Base-by-base conservation (phyloP, 2,888 invertebrate species). In the Fissipunctia ypsillon region DNA sequence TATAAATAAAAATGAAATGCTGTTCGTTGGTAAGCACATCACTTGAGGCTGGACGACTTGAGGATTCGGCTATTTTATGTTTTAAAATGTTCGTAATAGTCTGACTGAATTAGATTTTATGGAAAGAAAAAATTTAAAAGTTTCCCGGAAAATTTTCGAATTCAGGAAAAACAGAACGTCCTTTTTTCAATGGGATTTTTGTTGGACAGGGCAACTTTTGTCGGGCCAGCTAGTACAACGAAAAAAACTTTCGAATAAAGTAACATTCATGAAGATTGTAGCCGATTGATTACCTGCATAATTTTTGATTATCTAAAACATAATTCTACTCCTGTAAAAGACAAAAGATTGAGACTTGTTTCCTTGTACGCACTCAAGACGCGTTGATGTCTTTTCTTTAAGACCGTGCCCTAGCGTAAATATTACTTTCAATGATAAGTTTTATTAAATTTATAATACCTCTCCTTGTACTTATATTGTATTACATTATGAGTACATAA, bases 381-480 rank as follows among this genome's bases (percentile, higher is more conserved):
- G 92, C 92, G 92, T 93, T 91, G 92, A 93, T 87, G 92, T 93
- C 92, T 93, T 93, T 92, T 89, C 77, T 86, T 87, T 73, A 81
- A 80, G 69, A 74, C 60, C 76, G 69, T 74, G 83, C 69, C 48
- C 45, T 68, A 48, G 43, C 70, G 69, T 67, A 28, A 35, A 43
- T 67, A 52, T 60, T 31, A 31, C 9, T 31, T n/a, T 3, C 19
- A 12, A 45, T 35, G 19, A 66, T 69, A 38, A 63, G 16, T 56
- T 25, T 61, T 28, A 28, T 48, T 25, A 54, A 6, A 41, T 0
- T 43, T 35, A 0, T 16, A 25, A 0, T 16, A 25, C 3, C n/a
- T 63, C 31, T 63, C 5, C 28, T 45, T 45, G 16, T n/a, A n/a
- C n/a, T n/a, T 63, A 45, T 9, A 4, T 14, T 28, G 12, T 28